Base-by-base conservation (phyloP, 1,140 invertebrate genomes). In the Dryas iulia region DNA sequence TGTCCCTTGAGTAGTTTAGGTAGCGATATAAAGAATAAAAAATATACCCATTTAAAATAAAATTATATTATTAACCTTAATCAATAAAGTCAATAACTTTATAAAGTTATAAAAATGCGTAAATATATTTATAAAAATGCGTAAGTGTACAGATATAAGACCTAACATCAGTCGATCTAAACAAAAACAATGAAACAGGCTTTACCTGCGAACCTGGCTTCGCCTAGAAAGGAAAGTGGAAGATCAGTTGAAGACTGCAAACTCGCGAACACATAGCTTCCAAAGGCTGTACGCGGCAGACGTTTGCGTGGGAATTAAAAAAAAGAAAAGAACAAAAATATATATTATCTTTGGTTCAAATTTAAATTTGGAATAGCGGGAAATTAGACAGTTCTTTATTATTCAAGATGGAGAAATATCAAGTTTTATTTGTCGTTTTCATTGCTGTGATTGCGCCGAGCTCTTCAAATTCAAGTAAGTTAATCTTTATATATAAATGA, bases 401-500 rank as follows among this genome's bases (percentile, higher is more conserved):
- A 62, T 59, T 52, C 14, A 76, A 69, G 66, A 90, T 83, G 84
- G 78, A 83, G 67, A 76, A 69, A 57, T 73, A 77, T 60, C 75
- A 77, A 79, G 74, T 83, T 72, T 74, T 84, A 57, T 31, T 89
- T 70, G 61, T 84, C 53, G 61, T 86, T 59, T 78, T 89, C 47
- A 72, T 79, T 35, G 79, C 78, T 52, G 76, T 80, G 47, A 66
- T 87, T 25, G 73, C 88, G 14, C 77, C 81, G 68, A 78, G 79
- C 31, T 77, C 83, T n/a, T 85, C 86, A 25, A 82, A 87, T 68
- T 78, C 85, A 82, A 82, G 88, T 90, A 82, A 90, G 88, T 88
- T 39, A 65, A 66, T 30, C 71, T 71, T 52, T 26, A 30, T 35
- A 14, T 62, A 18, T 76, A 58, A 71, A 86, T 83, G 84, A 86